Conservation (phyloP, 2,113 vertebrate species). For the Xiphorhynchus elegans region DNA sequence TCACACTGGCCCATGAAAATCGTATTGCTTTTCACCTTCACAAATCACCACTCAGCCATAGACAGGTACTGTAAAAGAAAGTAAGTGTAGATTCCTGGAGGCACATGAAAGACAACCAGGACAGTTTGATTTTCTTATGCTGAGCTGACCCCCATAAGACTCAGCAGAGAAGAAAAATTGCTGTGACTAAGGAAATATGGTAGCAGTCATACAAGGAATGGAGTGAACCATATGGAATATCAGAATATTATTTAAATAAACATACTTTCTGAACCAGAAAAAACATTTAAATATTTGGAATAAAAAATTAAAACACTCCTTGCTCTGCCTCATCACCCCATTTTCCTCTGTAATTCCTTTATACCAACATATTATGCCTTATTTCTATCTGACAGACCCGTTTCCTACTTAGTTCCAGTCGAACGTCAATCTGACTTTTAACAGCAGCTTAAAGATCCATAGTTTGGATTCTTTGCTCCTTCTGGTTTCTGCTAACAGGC, state of each 20-base stretch:
- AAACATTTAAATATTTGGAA: conserved; percentile 13
- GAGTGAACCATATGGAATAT: neutral
- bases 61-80: neutral
- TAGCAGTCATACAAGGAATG: neutral
- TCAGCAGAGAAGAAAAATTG: conserved; percentile 35
- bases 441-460: neutral
- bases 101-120: conserved; percentile 12
- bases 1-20: neutral
- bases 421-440: conserved; percentile 11
- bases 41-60: neutral
- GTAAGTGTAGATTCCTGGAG: neutral
- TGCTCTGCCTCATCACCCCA: neutral
- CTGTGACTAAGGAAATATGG: conserved; percentile 43
- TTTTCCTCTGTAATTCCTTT: neutral
- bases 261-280: conserved; percentile 1
- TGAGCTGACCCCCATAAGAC: conserved; percentile 1
- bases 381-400: neutral
- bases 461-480: neutral
- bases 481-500: conserved; percentile 18
- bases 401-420: neutral
- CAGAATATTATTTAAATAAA: conserved; percentile 35
- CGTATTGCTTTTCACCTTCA: neutral
- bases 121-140: conserved; percentile 27
- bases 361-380: neutral
- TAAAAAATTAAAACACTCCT: neutral